Evolutionary conservation across 1,140 invertebrate genomes (phyloP).

Genomic region (Cyphomyrmex costatus): DNA sequence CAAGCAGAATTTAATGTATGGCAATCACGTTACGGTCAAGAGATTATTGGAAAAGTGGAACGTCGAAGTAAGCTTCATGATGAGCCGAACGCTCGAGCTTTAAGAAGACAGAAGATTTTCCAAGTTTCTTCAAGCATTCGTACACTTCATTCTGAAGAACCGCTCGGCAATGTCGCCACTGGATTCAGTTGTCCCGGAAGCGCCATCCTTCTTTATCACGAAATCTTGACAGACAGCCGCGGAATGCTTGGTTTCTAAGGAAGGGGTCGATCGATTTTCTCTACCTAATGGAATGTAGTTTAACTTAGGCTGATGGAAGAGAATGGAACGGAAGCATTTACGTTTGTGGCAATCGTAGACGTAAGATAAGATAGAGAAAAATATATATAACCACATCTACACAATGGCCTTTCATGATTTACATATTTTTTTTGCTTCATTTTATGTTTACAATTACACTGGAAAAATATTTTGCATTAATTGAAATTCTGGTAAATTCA

Average conservation of each 20-base stretch:
- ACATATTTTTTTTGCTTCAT: background rate
- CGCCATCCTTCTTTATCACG: slow-evolving; percentile 42
- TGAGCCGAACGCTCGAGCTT: background rate
- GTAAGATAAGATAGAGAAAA: background rate
- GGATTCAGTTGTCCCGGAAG: slow-evolving; percentile 8
- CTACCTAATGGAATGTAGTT: slow-evolving; percentile 46
- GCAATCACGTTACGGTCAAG: background rate
- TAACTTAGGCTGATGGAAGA: background rate
- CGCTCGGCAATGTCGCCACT: slow-evolving; percentile 13
- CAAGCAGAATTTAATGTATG: slow-evolving; percentile 1
- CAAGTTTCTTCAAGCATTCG: slow-evolving; percentile 1
- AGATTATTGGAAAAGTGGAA: slow-evolving; percentile 10
- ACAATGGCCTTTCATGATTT: background rate
- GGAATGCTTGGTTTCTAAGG: slow-evolving; percentile 22
- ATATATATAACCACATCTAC: background rate
- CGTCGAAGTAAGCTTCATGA: slow-evolving; percentile 10
- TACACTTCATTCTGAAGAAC: slow-evolving; percentile 27
- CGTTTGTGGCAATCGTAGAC: background rate
- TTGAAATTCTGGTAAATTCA: no score
- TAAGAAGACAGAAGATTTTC: slow-evolving; percentile 12
- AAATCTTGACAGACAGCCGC: slow-evolving; percentile 50
- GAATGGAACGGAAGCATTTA: background rate
- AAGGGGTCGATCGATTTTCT: slow-evolving; percentile 46
- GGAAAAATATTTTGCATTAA: no score
- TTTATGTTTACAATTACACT: no score